Evolutionary conservation across 2,113 vertebrate species (phyloP).

Genomic region (Pachyramphus minor): DNA sequence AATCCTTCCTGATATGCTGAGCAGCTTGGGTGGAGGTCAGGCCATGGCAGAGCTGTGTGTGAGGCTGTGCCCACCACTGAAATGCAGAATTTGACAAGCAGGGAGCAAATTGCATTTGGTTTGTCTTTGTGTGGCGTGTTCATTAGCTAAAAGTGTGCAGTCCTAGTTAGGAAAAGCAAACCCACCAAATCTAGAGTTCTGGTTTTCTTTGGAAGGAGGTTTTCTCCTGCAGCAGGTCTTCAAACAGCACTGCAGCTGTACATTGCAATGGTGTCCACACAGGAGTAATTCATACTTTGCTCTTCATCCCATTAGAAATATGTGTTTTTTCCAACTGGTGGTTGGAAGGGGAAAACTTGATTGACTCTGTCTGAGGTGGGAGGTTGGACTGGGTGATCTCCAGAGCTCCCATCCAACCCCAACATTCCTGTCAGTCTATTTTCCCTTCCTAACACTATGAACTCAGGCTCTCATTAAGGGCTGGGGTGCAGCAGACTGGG

Average conservation of each 20-base stretch:
- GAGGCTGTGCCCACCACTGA: neutral
- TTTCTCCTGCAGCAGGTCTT: neutral
- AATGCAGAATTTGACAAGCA: neutral
- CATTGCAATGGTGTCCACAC: neutral
- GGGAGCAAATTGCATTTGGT: neutral
- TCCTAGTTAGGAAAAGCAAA: neutral
- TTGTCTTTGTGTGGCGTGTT: neutral
- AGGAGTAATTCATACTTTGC: fast-evolving
- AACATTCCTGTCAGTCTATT: neutral
- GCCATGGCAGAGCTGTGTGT: neutral
- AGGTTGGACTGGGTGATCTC: neutral
- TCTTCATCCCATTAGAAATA: neutral
- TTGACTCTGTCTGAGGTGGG: neutral
- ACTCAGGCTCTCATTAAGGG: fast-evolving
- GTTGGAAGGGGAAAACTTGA: neutral
- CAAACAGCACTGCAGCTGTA: neutral
- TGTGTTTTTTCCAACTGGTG: fast-evolving
- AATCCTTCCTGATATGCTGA: neutral
- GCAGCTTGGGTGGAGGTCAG: neutral
- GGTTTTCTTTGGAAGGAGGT: neutral
- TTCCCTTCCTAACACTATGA: fast-evolving
- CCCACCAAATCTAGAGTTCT: too few relatives aligned
- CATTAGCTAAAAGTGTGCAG: neutral
- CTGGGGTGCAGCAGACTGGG: neutral
- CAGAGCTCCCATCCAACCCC: neutral